Evolutionary conservation across 2,888 invertebrate genomes (phyloP).

Genomic region (Synergus itoensis): DNA sequence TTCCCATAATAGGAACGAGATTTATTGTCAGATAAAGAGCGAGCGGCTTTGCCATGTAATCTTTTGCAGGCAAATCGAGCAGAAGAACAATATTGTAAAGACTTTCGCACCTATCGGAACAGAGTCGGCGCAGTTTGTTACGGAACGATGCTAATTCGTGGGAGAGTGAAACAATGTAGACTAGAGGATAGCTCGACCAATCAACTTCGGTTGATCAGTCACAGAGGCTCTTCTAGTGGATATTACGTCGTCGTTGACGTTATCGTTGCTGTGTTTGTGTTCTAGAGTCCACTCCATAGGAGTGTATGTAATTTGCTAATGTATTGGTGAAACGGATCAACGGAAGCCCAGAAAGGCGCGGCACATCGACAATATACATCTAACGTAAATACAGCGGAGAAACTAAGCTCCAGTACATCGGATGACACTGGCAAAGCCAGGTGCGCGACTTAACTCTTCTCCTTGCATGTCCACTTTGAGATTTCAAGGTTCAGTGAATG

Average conservation of each 20-base stretch:
- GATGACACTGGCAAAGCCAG: conserved; percentile 59
- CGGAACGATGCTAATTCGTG: neutral
- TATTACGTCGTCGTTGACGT: conserved; percentile 38
- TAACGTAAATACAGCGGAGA: conserved; percentile 61
- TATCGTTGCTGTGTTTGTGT: conserved; percentile 42
- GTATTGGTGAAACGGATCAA: conserved; percentile 58
- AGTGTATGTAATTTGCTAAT: conserved; percentile 44
- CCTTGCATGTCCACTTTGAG: neutral
- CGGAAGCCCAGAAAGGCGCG: conserved; percentile 65
- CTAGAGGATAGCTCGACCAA: conserved; percentile 54
- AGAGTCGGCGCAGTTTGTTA: neutral
- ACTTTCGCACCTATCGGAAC: no score
- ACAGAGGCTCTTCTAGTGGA: conserved; percentile 56
- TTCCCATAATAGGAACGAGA: no score
- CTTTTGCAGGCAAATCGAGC: no score
- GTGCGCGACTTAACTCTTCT: conserved; percentile 1
- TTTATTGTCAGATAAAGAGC: no score
- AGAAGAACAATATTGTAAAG: no score
- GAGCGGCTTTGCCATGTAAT: no score
- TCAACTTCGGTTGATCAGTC: conserved; percentile 63
- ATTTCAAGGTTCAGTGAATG: neutral
- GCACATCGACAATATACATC: conserved; percentile 57
- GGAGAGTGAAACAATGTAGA: neutral
- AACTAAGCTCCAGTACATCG: conserved; percentile 60
- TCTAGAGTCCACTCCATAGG: neutral